Conservation (phyloP, 2,888 invertebrate species). For the Clusia tigrina region DNA sequence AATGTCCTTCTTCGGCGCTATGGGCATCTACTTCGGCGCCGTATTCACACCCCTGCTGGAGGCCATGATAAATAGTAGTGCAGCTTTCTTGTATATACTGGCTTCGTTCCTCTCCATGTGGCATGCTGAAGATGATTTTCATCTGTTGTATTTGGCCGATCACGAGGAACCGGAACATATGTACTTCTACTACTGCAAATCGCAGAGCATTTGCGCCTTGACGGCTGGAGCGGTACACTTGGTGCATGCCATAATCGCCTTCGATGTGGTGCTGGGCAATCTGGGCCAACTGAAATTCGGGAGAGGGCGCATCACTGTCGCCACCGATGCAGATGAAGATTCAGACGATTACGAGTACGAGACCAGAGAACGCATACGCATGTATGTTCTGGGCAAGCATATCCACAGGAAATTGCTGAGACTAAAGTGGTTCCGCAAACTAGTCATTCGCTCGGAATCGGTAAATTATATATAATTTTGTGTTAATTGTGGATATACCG, state of each 20-base stretch:
- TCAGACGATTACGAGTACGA: not conserved
- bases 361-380: not conserved
- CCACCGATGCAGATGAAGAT: not conserved
- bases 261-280: constrained; percentile 37
- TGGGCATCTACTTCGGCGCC: constrained; percentile 38
- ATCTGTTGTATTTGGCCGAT: constrained; percentile 45
- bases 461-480: too few relatives aligned
- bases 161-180: constrained; percentile 42
- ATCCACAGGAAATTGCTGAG: not conserved
- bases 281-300: constrained; percentile 26
- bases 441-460: too few relatives aligned
- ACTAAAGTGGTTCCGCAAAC: not conserved
- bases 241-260: constrained; percentile 46
- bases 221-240: constrained; percentile 43
- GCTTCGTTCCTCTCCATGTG: constrained; percentile 46
- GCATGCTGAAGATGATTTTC: constrained; percentile 47
- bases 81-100: constrained; percentile 36
- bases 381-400: not conserved
- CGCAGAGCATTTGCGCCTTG: constrained; percentile 49
- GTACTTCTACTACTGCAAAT: constrained; percentile 46
- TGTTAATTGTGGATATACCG: too few relatives aligned
- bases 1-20: constrained; percentile 44
- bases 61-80: constrained; percentile 35
- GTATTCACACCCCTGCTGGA: constrained; percentile 40
- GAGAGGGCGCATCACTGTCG: too few relatives aligned